Evolutionary conservation across 2,113 vertebrate genomes (phyloP).

Genomic region (Gobius niger): DNA sequence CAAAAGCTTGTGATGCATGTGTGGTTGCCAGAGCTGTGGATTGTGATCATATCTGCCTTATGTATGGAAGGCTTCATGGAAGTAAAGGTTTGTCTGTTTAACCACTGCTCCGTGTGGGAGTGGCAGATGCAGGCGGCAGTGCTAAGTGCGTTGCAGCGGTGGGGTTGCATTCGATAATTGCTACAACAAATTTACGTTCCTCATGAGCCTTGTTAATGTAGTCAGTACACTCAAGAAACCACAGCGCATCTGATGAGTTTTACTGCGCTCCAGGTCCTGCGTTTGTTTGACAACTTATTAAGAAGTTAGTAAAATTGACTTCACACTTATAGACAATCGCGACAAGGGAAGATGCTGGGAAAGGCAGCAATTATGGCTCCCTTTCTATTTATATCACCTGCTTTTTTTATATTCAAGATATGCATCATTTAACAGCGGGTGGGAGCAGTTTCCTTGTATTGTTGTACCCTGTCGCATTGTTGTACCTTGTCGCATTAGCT

Average conservation of each 20-base stretch:
- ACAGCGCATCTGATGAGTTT: constrained; percentile 24
- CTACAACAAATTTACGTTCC: neutral
- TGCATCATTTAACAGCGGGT: no score
- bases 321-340: no score
- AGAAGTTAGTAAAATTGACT: neutral
- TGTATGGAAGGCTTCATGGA: no score
- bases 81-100: no score
- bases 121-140: neutral
- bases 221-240: constrained; percentile 25
- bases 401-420: no score
- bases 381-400: no score
- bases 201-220: constrained; percentile 3
- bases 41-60: no score
- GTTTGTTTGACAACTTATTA: constrained; percentile 22
- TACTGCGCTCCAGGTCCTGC: constrained; percentile 5
- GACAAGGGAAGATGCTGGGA: neutral
- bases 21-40: no score
- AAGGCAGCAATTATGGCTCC: constrained; percentile 11
- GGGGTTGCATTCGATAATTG: constrained; percentile 3
- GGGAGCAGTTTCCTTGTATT: no score
- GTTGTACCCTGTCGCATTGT: no score
- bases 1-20: no score
- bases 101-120: neutral
- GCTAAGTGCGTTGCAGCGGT: neutral
- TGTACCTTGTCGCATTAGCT: no score